Evolutionary conservation across 2,888 invertebrate genomes (phyloP), one percentile per base, ranked within the genome.

Genomic region (Nomada fabriciana): DNA sequence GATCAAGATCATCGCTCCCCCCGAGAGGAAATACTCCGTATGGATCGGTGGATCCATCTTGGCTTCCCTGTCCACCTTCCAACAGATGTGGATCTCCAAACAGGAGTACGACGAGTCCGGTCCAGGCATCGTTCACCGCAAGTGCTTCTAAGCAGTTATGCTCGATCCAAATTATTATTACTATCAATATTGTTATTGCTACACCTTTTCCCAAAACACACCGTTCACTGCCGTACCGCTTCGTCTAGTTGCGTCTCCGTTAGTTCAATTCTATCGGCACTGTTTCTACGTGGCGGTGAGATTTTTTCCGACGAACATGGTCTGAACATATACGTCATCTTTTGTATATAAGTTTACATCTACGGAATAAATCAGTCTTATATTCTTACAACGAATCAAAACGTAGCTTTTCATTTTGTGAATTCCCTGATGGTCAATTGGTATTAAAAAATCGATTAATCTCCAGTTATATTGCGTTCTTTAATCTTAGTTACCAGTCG

Each of bases 31-130:
- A 95, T 98, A 99, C 96, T 98, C 98, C 93, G 98, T 98, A 90
- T 98, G 98, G 98, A 98, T 99, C 96, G 98, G 98, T 94, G 98
- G 98, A 89, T 98, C 98, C 94, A 98, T 99, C 95, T 95, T 99
- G 93, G 98, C 98, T 75, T 98, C 98, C 10, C 95, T 98, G 90
- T 97, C 97, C 93, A 97, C 97, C 94, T 97, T 98, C 96, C 97
- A 98, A 94, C 98, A 97, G 94, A 98, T 98, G 97, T 98, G 98
- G 98, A 98, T 98, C 95, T 98, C 98, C 93, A 98, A 98, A 95
- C 98, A 98, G 95, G 98, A 98, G 95, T 98, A 98, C 95, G 98
- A 98, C 94, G 98, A 98, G 94, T 98, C 98, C 92, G 98, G 98
- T 92, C 98, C 98, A 86, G 97, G 97, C 94, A 98, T 98, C 94